These are phyloP conservation scores for Ptilonorhynchus violaceus DNA, from an alignment of 2,113 vertebrate species.

Conservation along the genomic window DNA sequence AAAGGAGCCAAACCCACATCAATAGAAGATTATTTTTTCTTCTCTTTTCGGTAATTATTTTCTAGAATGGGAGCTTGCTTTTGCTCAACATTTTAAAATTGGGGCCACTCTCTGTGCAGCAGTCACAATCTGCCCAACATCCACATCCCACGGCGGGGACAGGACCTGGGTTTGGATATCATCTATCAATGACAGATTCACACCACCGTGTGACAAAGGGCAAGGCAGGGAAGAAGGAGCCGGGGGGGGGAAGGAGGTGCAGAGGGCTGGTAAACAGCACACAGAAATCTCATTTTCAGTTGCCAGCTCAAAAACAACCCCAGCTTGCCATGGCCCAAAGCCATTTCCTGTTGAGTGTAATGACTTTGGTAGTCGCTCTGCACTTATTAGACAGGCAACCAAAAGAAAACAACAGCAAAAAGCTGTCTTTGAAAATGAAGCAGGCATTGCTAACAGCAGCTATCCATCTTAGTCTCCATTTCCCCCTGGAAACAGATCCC, in stretches of 20 bases:
- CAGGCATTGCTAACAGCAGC: neutral
- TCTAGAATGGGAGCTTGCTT: neutral
- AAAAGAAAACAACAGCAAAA: neutral
- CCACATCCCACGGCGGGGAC: accelerated
- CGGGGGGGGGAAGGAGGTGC: neutral
- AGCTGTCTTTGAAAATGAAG: neutral
- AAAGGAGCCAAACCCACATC: neutral
- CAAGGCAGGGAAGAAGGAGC: neutral
- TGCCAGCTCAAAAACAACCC: slow-evolving; percentile 23
- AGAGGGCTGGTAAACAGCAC: neutral
- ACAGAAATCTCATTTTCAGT: slow-evolving; percentile 16
- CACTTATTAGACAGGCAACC: neutral
- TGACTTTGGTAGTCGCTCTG: slow-evolving; percentile 10
- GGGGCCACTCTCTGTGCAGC: neutral
- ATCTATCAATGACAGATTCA: slow-evolving; percentile 22
- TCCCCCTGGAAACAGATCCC: neutral
- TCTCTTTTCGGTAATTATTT: neutral
- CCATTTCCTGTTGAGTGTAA: slow-evolving; percentile 35
- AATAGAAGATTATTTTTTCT: neutral
- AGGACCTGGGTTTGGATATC: neutral
- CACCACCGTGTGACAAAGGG: neutral
- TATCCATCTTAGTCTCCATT: neutral
- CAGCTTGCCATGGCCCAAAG: neutral
- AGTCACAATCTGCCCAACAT: neutral
- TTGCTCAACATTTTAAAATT: neutral